These are phyloP conservation scores for Maconellicoccus hirsutus DNA, from an alignment of 1,140 invertebrate species.

Conservation along the genomic window DNA sequence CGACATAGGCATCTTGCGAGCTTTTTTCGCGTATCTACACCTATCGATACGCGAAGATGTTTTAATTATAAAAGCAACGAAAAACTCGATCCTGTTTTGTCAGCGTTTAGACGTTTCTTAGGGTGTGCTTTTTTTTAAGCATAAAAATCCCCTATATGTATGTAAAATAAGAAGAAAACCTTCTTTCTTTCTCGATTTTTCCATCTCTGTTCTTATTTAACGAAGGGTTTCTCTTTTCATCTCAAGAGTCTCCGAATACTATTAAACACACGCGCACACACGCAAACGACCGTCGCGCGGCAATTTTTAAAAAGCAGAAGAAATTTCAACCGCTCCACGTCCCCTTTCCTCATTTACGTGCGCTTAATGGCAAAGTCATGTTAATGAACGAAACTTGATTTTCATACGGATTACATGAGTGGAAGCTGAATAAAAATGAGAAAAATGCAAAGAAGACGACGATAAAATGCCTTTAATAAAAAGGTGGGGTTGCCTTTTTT, in stretches of 20 bases:
- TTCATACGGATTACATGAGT: slow-evolving; percentile 19
- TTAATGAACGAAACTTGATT: slow-evolving; percentile 28
- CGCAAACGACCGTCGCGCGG: slow-evolving; percentile 7
- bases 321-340: not conserved
- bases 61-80: not conserved
- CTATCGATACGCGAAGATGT: too few species aligned
- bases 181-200: slow-evolving; percentile 14
- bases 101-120: not conserved
- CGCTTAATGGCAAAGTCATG: slow-evolving; percentile 28
- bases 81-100: not conserved
- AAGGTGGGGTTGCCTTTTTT: not conserved
- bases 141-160: slow-evolving; percentile 17
- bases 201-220: slow-evolving; percentile 11
- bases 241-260: slow-evolving; percentile 12
- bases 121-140: not conserved
- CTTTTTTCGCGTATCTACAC: too few species aligned
- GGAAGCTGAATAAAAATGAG: slow-evolving; percentile 16
- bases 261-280: slow-evolving; percentile 18
- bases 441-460: slow-evolving; percentile 13
- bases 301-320: slow-evolving; percentile 20
- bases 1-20: too few species aligned
- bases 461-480: slow-evolving; percentile 14
- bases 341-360: slow-evolving; percentile 25
- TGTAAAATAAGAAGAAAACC: slow-evolving; percentile 20
- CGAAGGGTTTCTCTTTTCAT: slow-evolving; percentile 20